These are phyloP conservation scores for Tipula helvola DNA, from an alignment of 2,888 invertebrate genomes.

Conservation along the genomic window DNA sequence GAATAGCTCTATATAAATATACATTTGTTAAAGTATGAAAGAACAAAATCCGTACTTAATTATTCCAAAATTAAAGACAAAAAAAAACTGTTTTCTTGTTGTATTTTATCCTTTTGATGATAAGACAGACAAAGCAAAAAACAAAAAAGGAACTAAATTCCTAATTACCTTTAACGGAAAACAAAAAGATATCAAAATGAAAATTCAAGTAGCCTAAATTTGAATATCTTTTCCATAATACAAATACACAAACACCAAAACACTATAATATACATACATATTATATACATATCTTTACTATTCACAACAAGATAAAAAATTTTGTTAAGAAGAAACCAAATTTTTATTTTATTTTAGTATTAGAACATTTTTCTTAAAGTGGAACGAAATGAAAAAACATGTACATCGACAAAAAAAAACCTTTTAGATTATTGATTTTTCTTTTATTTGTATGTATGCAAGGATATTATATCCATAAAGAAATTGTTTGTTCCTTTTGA, in stretches of 20 bases:
- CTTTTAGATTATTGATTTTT: not conserved
- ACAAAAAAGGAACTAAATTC: not conserved
- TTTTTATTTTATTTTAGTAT: not conserved
- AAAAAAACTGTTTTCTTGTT: not conserved
- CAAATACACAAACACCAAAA: not conserved
- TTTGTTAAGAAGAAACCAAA: not conserved
- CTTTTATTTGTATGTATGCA: not conserved
- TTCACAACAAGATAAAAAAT: not conserved
- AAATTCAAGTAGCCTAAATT: conserved; percentile 4
- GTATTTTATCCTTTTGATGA: not conserved
- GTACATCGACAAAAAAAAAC: not conserved
- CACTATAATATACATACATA: not conserved
- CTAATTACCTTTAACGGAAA: not conserved
- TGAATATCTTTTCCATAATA: not conserved
- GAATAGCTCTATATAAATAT: not conserved
- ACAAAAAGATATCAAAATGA: not conserved
- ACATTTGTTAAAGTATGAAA: not conserved
- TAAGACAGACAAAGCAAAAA: not conserved
- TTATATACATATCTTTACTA: not conserved
- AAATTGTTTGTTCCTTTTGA: not conserved
- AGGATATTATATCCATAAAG: not conserved
- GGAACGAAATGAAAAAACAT: not conserved
- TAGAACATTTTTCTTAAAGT: not conserved
- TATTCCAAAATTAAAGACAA: not conserved
- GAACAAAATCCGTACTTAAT: not conserved